Conservation (phyloP, 2,113 vertebrate species). For the Tachysurus fulvidraco region DNA sequence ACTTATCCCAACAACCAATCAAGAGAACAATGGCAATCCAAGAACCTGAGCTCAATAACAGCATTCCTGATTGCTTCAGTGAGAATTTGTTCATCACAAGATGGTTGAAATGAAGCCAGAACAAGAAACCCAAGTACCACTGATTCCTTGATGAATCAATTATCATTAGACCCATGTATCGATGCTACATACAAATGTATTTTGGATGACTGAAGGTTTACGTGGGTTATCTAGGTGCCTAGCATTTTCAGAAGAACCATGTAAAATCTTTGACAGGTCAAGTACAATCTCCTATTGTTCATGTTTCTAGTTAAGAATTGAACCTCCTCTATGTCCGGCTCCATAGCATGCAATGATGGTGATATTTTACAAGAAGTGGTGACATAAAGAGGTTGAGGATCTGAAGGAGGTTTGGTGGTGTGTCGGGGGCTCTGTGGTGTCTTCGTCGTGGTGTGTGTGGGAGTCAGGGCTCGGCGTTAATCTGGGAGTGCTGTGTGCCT, state of each 20-base stretch:
- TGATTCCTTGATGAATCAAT: too few relatives aligned
- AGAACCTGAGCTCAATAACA: not conserved
- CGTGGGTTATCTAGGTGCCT: not conserved
- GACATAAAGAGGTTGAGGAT: conserved; percentile 1
- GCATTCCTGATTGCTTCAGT: not conserved
- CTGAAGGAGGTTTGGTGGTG: conserved; percentile 30
- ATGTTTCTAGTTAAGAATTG: not conserved
- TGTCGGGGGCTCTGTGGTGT: conserved; percentile 16
- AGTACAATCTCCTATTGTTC: not conserved
- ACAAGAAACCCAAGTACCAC: not conserved
- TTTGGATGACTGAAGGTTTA: conserved; percentile 29
- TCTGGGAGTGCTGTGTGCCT: conserved; percentile 75
- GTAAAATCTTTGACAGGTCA: not conserved
- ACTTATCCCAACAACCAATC: not conserved
- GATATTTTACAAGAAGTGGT: conserved; percentile 7
- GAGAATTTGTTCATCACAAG: not conserved
- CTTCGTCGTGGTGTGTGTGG: conserved; percentile 44
- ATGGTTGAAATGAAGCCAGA: not conserved
- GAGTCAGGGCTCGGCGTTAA: conserved; percentile 63
- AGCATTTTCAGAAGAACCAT: not conserved
- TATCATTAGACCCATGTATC: not conserved
- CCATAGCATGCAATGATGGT: not conserved
- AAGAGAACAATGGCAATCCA: not conserved
- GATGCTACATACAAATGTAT: not conserved
- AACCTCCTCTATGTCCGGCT: too few relatives aligned